Evolutionary conservation across 2,888 invertebrate genomes (phyloP), one percentile per base, ranked within the genome.

Genomic region (Drosophila vallismaia): DNA sequence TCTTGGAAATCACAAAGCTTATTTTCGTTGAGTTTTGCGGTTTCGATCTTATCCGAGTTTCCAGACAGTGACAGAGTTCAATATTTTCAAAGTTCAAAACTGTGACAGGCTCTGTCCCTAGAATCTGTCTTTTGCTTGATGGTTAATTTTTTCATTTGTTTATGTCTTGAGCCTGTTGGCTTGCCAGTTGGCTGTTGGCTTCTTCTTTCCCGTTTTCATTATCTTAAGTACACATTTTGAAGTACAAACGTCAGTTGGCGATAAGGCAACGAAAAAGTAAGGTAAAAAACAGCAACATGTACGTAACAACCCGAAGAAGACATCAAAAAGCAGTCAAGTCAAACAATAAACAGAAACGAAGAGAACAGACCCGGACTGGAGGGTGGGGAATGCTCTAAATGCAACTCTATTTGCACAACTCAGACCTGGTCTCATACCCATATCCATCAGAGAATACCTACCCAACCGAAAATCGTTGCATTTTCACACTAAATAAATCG

Each of bases 211-310:
- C 52, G 40, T 48, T 75, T 85, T 78, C 79, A 78, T 85, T 86
- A 86, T 86, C 85, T 88, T 85, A 88, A 88, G 87, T 88, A 85
- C 85, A 85, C 86, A 88, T 71, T 88, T 87, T 79, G 88, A 85
- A 81, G 86, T 85, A 85, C 85, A 85, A 85, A 88, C 84, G 88
- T 85, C 88, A 88, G 84, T 85, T 78, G 75, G 75, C 79, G 84
- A 85, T 88, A 88, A 85, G 68, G 60, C 49, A 64, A 55, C 54
- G 57, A 46, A 77, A 80, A 50, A 63, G 9, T 10, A 5, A 44
- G 19, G 44, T 10, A 24, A 33, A 55, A 33, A 59, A 45, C 56
- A 5, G 29, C 28, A 45, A 33, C 36, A 69, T 54, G 68, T 62
- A 63, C 59, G 60, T 59, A 59, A 59, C 60, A 45, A 71, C 51